phyloP scores from a whole-genome alignment of 2,797 vertebrate genomes.

The Muscicapa striata region DNA sequence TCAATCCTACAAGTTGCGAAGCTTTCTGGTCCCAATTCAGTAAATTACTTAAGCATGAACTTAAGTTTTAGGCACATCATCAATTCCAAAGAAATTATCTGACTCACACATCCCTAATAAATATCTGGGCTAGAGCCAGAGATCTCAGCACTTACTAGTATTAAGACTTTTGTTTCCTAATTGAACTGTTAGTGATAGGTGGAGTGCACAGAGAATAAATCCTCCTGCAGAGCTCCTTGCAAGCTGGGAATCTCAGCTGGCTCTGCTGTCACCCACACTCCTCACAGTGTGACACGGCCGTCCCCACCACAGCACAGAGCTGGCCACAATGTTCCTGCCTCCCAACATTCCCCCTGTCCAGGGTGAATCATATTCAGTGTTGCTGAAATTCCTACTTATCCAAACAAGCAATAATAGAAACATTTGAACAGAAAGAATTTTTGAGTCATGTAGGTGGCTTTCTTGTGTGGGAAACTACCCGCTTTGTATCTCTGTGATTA shows the following conservation, averaged over 20 bases:
- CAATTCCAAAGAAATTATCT: slow-evolving; percentile 48
- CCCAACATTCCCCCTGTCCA: background rate
- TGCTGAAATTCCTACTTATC: slow-evolving; percentile 51
- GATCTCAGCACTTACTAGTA: background rate
- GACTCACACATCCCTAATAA: slow-evolving; percentile 52
- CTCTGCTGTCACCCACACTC: background rate
- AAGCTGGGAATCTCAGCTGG: background rate
- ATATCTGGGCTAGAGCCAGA: slow-evolving; percentile 19
- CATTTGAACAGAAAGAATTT: slow-evolving; percentile 36
- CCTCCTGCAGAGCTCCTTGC: background rate
- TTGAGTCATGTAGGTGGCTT: slow-evolving; percentile 62
- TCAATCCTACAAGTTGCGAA: slow-evolving; percentile 14
- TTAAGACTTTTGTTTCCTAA: background rate
- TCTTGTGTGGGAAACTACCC: slow-evolving; percentile 67
- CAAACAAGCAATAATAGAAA: slow-evolving; percentile 54
- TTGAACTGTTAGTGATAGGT: background rate
- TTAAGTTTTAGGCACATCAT: slow-evolving; percentile 50
- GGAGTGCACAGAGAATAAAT: background rate
- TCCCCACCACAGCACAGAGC: background rate
- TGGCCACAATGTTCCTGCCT: slow-evolving; percentile 17
- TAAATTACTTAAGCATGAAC: slow-evolving; percentile 58
- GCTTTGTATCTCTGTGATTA: slow-evolving; percentile 58
- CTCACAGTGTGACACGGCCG: fast-evolving
- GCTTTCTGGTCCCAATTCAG: slow-evolving; percentile 39
- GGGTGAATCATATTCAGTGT: slow-evolving; percentile 48